A percentile compares a stretch with the other conserved stretches of the same genome.
Conservation (phyloP, 2,888 invertebrate species). For the Shargacucullia verbasci region DNA sequence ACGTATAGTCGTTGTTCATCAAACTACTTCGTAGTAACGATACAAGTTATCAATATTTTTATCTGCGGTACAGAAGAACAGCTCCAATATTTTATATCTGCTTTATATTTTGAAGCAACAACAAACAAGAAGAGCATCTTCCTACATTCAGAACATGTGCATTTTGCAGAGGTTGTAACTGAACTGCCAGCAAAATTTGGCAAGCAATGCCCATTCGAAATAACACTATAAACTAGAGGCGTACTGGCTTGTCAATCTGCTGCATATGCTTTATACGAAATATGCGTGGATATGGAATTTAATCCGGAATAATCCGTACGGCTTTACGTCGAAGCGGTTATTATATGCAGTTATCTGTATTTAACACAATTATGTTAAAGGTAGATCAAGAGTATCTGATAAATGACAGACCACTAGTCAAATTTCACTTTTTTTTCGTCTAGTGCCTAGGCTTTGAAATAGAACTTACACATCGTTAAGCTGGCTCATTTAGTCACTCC, state of each 20-base stretch:
- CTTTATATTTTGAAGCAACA: slow-evolving; percentile 11
- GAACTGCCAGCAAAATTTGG: slow-evolving; percentile 41
- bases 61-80: not conserved
- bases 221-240: slow-evolving; percentile 28
- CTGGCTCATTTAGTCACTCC: too few species aligned
- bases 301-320: not conserved
- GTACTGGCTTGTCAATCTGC: slow-evolving; percentile 29
- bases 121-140: not conserved
- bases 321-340: not conserved
- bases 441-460: too few species aligned
- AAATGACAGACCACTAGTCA: not conserved
- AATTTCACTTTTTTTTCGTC: too few species aligned
- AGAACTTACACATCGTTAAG: too few species aligned
- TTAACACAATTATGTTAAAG: too few species aligned
- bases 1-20: too few species aligned
- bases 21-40: too few species aligned
- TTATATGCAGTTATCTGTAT: not conserved
- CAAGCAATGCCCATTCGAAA: slow-evolving; percentile 31
- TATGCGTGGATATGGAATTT: slow-evolving; percentile 6
- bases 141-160: slow-evolving; percentile 29
- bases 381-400: not conserved
- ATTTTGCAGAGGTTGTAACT: slow-evolving; percentile 22
- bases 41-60: not conserved
- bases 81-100: slow-evolving; percentile 13
- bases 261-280: slow-evolving; percentile 2